Conservation (phyloP, 2,888 invertebrate species). For the Amphipyra berbera region DNA sequence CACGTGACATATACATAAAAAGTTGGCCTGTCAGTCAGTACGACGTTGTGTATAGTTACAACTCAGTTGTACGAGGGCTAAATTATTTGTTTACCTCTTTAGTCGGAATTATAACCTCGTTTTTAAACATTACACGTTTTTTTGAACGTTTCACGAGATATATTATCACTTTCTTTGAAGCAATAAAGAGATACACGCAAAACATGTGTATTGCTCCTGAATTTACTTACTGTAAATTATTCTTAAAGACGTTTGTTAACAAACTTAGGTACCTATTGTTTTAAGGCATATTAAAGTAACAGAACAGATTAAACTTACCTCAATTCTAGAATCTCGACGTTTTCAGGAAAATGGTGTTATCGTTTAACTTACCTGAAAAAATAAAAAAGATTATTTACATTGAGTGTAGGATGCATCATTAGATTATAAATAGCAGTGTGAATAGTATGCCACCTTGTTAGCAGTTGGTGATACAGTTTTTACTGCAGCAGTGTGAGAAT, state of each 20-base stretch:
- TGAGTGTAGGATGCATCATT: not conserved
- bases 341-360: not conserved
- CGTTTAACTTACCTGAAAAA: conserved; percentile 38
- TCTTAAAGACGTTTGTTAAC: too few relatives aligned
- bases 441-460: too few relatives aligned
- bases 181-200: conserved; percentile 10
- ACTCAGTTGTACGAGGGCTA: conserved; percentile 25
- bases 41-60: conserved; percentile 12
- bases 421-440: too few relatives aligned
- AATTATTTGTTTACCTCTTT: conserved; percentile 57
- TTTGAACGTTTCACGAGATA: conserved; percentile 40
- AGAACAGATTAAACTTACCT: conserved; percentile 20
- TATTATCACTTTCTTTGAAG: conserved; percentile 42
- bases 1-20: not conserved
- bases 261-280: too few relatives aligned
- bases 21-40: conserved; percentile 3
- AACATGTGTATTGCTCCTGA: conserved; percentile 4
- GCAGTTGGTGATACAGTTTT: too few relatives aligned
- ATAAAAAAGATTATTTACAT: not conserved
- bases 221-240: not conserved
- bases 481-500: conserved; percentile 2
- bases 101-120: conserved; percentile 38
- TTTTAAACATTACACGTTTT: conserved; percentile 31
- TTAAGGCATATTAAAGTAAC: too few relatives aligned
- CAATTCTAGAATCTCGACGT: not conserved